Evolutionary conservation across 2,797 vertebrate species (phyloP).

Genomic region (Sternotherus odoratus): DNA sequence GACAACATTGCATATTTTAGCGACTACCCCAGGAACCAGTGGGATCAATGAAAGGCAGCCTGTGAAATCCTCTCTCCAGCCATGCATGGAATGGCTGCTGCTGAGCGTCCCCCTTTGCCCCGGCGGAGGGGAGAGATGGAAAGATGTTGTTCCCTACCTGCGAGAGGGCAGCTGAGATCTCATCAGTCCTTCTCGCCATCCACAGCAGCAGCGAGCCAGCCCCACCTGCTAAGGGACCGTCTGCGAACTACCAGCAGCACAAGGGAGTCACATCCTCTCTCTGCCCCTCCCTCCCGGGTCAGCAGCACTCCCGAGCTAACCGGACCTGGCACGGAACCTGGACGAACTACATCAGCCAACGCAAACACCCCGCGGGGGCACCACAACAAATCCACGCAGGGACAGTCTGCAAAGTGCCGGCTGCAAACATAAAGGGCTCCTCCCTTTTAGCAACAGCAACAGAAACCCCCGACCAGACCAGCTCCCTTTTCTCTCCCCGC

Average conservation of each 20-base stretch:
- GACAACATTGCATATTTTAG: not conserved
- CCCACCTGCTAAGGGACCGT: not conserved
- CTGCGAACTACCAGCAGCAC: not conserved
- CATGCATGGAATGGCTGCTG: not conserved
- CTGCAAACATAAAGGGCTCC: not conserved
- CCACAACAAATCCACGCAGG: not conserved
- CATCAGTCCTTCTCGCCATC: not conserved
- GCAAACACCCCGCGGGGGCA: not conserved
- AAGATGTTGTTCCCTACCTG: not conserved
- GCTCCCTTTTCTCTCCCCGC: not conserved
- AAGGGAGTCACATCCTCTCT: not conserved
- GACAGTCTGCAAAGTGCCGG: not conserved
- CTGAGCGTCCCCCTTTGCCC: no score
- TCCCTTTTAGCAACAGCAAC: not conserved
- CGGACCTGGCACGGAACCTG: not conserved
- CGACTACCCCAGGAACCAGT: not conserved
- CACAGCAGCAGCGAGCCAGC: not conserved
- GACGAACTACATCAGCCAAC: not conserved
- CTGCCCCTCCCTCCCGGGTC: not conserved
- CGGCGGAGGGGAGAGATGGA: not conserved
- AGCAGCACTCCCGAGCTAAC: not conserved
- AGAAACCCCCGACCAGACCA: not conserved
- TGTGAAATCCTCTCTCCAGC: not conserved
- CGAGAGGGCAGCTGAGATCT: not conserved
- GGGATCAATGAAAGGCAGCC: not conserved